Conservation (phyloP, 2,888 invertebrate genomes). For the Thera obeliscata region DNA sequence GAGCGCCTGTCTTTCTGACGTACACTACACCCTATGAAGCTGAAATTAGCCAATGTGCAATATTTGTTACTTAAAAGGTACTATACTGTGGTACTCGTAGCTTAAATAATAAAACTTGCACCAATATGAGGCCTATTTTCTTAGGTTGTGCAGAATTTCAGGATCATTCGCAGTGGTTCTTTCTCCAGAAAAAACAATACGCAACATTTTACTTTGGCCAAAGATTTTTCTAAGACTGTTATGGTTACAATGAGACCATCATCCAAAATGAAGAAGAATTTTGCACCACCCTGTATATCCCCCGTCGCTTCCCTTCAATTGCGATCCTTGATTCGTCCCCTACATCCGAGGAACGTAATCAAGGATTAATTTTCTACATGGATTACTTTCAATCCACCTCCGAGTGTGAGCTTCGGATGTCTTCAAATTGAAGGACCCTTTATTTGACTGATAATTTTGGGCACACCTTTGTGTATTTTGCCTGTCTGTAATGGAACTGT, state of each 20-base stretch:
- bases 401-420: slow-evolving; percentile 74
- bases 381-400: slow-evolving; percentile 82
- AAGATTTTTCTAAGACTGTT: neutral
- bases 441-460: slow-evolving; percentile 61
- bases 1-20: too few relatives aligned
- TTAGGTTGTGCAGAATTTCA: too few relatives aligned
- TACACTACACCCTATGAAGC: too few relatives aligned
- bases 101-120: too few relatives aligned
- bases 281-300: slow-evolving; percentile 12
- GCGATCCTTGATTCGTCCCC: slow-evolving; percentile 53
- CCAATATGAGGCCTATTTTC: too few relatives aligned
- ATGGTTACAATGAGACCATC: neutral
- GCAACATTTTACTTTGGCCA: neutral
- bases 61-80: too few relatives aligned
- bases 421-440: slow-evolving; percentile 72
- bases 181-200: too few relatives aligned
- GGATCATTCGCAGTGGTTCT: too few relatives aligned
- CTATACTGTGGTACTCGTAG: too few relatives aligned
- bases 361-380: slow-evolving; percentile 84
- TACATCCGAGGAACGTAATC: slow-evolving; percentile 75
- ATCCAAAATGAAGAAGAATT: neutral
- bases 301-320: slow-evolving; percentile 23
- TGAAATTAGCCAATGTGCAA: too few relatives aligned
- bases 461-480: slow-evolving; percentile 36
- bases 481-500: slow-evolving; percentile 9